Evolutionary conservation across 2,888 invertebrate genomes (phyloP).

Genomic region (Phymatocera aterrima): DNA sequence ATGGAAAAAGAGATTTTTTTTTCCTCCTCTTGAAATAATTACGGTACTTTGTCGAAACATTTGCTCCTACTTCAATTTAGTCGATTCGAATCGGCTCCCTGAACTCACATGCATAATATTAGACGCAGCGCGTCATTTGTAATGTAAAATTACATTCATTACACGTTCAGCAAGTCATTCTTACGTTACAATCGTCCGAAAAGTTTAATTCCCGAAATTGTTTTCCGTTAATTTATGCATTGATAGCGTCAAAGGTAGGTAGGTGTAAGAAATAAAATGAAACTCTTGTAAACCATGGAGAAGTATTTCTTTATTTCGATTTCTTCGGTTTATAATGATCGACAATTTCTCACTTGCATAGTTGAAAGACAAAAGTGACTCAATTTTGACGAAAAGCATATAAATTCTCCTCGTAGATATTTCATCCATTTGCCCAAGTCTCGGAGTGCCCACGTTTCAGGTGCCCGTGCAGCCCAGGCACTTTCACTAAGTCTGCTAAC

Average conservation of each 20-base stretch:
- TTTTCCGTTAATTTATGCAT: too few relatives aligned
- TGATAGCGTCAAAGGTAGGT: too few relatives aligned
- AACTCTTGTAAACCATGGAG: neutral
- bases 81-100: neutral
- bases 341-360: neutral
- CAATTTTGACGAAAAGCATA: neutral
- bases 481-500: conserved; percentile 24
- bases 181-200: too few relatives aligned
- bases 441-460: neutral
- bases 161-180: too few relatives aligned
- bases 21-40: conserved; percentile 33
- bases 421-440: neutral
- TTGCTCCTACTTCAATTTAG: neutral
- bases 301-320: neutral
- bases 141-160: too few relatives aligned
- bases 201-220: neutral
- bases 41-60: conserved; percentile 32
- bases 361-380: neutral
- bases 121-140: too few relatives aligned
- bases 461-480: neutral
- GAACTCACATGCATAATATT: neutral
- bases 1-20: conserved; percentile 32
- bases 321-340: neutral
- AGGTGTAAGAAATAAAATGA: too few relatives aligned
- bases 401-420: neutral